Evolutionary conservation across 2,113 vertebrate species (phyloP).

Genomic region (Psittacus erithacus): DNA sequence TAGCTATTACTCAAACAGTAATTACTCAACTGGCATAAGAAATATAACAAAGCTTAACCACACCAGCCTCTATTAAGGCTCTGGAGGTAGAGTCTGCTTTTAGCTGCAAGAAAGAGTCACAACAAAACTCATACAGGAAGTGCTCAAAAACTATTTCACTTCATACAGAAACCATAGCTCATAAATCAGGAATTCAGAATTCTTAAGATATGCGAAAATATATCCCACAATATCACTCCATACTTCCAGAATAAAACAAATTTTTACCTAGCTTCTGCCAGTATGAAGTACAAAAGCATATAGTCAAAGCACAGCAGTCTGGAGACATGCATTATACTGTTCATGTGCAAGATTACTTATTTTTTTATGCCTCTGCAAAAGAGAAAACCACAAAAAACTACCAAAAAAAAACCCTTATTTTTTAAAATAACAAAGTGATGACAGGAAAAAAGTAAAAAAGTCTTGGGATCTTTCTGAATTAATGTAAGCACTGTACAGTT

Average conservation of each 20-base stretch:
- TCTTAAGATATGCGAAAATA: not conserved
- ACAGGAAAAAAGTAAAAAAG: not conserved
- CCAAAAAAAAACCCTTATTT: not conserved
- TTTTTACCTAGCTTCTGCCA: not conserved
- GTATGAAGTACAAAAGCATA: not conserved
- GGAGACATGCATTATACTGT: fast-evolving
- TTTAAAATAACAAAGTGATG: not conserved
- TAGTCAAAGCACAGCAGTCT: not conserved
- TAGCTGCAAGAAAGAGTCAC: not conserved
- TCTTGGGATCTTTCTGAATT: not conserved
- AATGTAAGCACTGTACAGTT: not conserved
- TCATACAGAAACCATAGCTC: not conserved
- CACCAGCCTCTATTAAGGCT: not conserved
- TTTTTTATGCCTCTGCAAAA: not conserved
- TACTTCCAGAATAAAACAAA: not conserved
- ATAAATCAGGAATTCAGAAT: not conserved
- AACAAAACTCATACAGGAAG: not conserved
- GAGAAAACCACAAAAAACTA: not conserved
- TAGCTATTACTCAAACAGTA: not conserved
- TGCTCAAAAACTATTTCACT: not conserved
- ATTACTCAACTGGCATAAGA: not conserved
- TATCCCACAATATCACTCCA: not conserved
- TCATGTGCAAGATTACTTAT: not conserved
- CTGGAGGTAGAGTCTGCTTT: not conserved
- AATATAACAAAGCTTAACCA: not conserved